phyloP scores from a whole-genome alignment of 2,797 vertebrate species.

The Chaunax sp. region DNA sequence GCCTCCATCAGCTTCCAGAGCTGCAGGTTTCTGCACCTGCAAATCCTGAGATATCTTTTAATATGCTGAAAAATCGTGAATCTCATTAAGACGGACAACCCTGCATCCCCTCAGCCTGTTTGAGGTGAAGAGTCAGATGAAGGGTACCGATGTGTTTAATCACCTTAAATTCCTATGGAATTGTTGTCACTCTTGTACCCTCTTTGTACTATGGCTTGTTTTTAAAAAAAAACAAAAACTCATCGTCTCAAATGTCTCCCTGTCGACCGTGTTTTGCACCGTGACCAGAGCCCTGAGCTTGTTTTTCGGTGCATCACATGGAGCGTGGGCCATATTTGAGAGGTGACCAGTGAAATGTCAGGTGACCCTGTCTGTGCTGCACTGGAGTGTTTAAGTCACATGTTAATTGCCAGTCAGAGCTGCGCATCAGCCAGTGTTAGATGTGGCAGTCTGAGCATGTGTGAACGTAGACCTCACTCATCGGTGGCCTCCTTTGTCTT shows the following conservation, averaged over 20 bases:
- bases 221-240: slow-evolving; percentile 40
- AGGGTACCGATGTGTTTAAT: slow-evolving; percentile 53
- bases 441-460: slow-evolving; percentile 41
- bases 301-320: slow-evolving; percentile 3
- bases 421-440: slow-evolving; percentile 21
- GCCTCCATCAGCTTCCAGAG: slow-evolving; percentile 18
- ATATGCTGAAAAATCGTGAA: slow-evolving; percentile 43
- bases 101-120: slow-evolving; percentile 43
- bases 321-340: slow-evolving; percentile 21
- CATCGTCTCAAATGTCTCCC: slow-evolving; percentile 35
- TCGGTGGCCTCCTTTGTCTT: slow-evolving; percentile 11
- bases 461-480: slow-evolving; percentile 24
- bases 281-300: not conserved
- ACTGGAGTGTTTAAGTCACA: slow-evolving; percentile 5
- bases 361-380: slow-evolving; percentile 57
- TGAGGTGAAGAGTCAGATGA: slow-evolving; percentile 42
- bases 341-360: slow-evolving; percentile 26
- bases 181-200: slow-evolving; percentile 75
- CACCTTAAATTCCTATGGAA: slow-evolving; percentile 94
- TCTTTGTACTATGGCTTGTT: slow-evolving; percentile 66
- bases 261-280: slow-evolving; percentile 11
- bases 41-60: slow-evolving; percentile 30
- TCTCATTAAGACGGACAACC: slow-evolving; percentile 42
- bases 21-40: slow-evolving; percentile 41
- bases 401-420: slow-evolving; percentile 16